Conservation (phyloP, 2,113 vertebrate genomes). For the Glaucidium brasilianum region DNA sequence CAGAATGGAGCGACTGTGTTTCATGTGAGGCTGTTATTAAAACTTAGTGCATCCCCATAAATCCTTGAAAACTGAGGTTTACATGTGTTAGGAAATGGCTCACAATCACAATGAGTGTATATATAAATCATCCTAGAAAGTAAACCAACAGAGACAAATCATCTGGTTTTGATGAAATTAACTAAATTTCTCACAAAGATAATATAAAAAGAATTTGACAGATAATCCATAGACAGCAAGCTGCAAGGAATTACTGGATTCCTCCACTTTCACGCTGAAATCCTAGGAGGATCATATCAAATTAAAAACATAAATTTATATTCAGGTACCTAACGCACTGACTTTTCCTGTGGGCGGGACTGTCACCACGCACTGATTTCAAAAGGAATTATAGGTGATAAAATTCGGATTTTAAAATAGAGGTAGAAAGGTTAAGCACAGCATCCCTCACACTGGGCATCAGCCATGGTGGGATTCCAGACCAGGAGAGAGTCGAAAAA, state of each 20-base stretch:
- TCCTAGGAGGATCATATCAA: neutral
- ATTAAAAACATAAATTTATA: constrained; percentile 30
- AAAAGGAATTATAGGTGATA: neutral
- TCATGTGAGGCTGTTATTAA: neutral
- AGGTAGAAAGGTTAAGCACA: neutral
- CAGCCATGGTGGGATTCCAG: neutral
- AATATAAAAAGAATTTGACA: neutral
- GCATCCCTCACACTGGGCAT: neutral
- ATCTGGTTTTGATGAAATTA: neutral
- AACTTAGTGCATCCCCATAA: neutral
- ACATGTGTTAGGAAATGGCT: neutral
- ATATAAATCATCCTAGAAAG: neutral
- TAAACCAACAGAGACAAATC: neutral
- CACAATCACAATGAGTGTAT: neutral
- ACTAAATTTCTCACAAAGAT: neutral
- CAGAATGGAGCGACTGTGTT: neutral
- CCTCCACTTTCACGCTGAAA: neutral
- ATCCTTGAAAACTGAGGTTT: neutral
- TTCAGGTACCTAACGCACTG: neutral
- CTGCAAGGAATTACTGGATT: neutral
- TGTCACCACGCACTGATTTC: neutral
- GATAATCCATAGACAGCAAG: neutral
- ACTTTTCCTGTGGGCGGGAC: neutral
- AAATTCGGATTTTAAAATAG: neutral
- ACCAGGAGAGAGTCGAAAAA: neutral